phyloP scores from a whole-genome alignment of 2,888 invertebrate genomes.

The Pandemis cinnamomeana region DNA sequence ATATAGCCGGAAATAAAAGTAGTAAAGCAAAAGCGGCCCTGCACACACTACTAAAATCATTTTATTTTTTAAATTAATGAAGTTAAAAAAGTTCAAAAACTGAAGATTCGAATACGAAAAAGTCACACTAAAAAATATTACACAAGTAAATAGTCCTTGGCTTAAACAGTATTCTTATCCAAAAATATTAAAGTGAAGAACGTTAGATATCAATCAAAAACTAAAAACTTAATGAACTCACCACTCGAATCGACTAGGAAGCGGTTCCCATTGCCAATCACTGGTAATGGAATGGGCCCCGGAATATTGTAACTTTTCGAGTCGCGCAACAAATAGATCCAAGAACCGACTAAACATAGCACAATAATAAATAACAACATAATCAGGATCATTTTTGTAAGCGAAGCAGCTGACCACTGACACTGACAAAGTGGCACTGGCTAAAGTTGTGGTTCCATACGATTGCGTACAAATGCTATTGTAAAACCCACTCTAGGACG shows the following conservation, averaged over 20 bases:
- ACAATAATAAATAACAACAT: conserved; percentile 40
- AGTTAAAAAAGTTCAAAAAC: no score
- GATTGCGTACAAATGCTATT: background rate
- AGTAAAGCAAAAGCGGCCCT: no score
- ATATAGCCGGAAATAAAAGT: no score
- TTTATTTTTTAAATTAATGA: no score
- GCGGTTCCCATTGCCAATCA: conserved; percentile 80
- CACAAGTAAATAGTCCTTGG: no score
- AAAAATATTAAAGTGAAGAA: no score
- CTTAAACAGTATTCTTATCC: no score
- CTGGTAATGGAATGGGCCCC: conserved; percentile 70
- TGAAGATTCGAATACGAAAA: no score
- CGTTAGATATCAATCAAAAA: no score
- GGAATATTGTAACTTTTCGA: conserved; percentile 52
- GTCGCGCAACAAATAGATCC: conserved; percentile 56
- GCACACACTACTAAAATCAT: no score
- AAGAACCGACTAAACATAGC: conserved; percentile 52
- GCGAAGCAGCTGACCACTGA: background rate
- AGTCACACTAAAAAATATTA: no score
- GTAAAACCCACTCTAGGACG: background rate
- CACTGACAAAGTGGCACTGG: no score
- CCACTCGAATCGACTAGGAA: conserved; percentile 74
- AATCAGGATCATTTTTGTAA: conserved; percentile 44
- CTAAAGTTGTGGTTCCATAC: background rate
- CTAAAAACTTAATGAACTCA: conserved; percentile 46